Evolutionary conservation across 2,113 vertebrate species (phyloP).

Genomic region (Phrynocephalus versicolor): DNA sequence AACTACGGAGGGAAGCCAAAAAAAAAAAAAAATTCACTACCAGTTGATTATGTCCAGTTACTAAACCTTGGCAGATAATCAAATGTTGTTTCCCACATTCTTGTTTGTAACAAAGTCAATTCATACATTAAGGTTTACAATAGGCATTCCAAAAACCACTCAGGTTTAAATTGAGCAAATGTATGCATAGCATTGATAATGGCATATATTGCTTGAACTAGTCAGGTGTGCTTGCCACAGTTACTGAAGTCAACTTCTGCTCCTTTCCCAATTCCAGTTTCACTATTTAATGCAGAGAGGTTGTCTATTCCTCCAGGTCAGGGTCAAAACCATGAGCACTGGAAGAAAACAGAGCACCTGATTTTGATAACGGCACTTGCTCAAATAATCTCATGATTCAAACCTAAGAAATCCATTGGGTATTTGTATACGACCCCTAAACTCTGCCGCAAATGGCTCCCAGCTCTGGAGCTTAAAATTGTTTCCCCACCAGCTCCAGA

Average conservation of each 20-base stretch:
- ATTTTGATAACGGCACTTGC: not conserved
- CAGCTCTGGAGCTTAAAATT: no score
- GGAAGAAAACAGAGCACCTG: not conserved
- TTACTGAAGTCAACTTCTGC: no score
- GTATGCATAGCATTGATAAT: not conserved
- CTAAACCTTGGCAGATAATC: not conserved
- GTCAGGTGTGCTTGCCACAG: not conserved
- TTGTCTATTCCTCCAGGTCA: not conserved
- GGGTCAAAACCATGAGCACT: not conserved
- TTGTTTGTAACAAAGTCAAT: not conserved
- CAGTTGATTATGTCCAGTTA: not conserved
- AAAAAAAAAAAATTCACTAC: accelerated
- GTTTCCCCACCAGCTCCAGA: no score
- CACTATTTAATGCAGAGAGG: not conserved
- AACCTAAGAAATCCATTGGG: not conserved
- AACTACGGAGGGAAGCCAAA: slow-evolving; percentile 69
- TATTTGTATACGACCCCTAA: no score
- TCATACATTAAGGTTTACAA: not conserved
- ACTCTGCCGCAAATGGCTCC: no score
- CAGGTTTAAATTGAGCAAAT: not conserved
- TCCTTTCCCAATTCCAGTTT: not conserved
- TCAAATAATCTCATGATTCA: not conserved
- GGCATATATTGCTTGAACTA: not conserved
- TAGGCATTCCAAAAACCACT: not conserved
- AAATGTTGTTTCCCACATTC: not conserved